These are phyloP conservation scores for Gonatopus flavifemur DNA, from an alignment of 1,140 invertebrate species.

Conservation along the genomic window DNA sequence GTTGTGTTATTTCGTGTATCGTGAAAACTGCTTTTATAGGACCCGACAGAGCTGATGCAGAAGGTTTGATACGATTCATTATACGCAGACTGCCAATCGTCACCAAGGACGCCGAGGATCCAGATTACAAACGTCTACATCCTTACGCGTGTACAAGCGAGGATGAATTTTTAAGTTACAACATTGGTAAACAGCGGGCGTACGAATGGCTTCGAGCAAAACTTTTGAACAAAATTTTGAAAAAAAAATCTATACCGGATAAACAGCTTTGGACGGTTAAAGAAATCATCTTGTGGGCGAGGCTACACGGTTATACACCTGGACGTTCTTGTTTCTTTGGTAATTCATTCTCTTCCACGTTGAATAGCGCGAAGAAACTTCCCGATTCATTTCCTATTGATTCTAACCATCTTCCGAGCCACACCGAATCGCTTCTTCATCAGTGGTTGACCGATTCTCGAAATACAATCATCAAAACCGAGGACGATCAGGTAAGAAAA, in stretches of 20 bases:
- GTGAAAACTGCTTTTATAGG: not conserved
- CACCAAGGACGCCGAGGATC: conserved; percentile 40
- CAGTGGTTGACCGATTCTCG: no score
- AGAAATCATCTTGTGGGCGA: conserved; percentile 59
- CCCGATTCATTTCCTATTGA: conserved; percentile 4
- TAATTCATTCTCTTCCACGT: not conserved
- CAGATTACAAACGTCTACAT: conserved; percentile 51
- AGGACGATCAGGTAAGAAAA: no score
- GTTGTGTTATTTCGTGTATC: no score
- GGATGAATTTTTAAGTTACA: conserved; percentile 57
- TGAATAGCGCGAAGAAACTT: conserved; percentile 16
- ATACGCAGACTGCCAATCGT: conserved; percentile 45
- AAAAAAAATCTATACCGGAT: conserved; percentile 33
- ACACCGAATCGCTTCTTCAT: no score
- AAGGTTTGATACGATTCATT: conserved; percentile 44
- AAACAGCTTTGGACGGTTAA: conserved; percentile 56
- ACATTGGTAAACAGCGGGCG: conserved; percentile 58
- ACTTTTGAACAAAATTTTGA: conserved; percentile 42
- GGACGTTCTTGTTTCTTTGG: not conserved
- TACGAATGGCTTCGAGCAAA: conserved; percentile 59
- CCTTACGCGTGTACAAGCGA: conserved; percentile 54
- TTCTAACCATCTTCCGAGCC: no score
- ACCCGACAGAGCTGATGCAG: conserved; percentile 18
- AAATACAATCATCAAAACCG: no score
- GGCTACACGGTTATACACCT: conserved; percentile 56